phyloP scores from a whole-genome alignment of 2,113 vertebrate genomes.

The Boleophthalmus pectinirostris region DNA sequence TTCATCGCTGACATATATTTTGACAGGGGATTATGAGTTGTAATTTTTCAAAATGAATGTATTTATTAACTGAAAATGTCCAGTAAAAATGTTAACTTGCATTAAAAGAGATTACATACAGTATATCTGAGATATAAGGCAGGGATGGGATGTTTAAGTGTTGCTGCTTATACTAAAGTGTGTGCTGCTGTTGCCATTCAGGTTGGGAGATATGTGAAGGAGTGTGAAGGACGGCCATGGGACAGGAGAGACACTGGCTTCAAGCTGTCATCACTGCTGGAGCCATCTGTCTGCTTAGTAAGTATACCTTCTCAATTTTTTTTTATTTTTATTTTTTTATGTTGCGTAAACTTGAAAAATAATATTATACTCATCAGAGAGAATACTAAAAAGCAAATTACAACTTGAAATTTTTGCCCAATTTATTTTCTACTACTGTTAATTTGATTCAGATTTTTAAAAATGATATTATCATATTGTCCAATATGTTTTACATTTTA shows the following conservation, averaged over 20 bases:
- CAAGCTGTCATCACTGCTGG: constrained; percentile 68
- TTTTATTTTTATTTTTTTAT: background rate
- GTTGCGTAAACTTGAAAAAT: background rate
- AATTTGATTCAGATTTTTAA: background rate
- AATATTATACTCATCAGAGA: no score
- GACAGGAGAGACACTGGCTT: constrained; percentile 75
- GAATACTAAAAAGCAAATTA: no score
- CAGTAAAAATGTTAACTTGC: constrained; percentile 44
- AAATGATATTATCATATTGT: no score
- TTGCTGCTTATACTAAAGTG: constrained; percentile 22
- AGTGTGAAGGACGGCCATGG: constrained; percentile 79
- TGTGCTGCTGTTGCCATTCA: constrained; percentile 51
- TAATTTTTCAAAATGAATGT: constrained; percentile 47
- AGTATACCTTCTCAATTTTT: constrained; percentile 47
- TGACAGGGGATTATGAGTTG: constrained; percentile 36
- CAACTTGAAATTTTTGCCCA: background rate
- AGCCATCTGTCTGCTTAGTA: constrained; percentile 73
- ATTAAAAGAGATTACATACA: constrained; percentile 46
- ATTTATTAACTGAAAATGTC: constrained; percentile 45
- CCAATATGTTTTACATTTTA: no score
- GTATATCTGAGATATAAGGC: constrained; percentile 23
- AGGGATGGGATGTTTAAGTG: constrained; percentile 22
- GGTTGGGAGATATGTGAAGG: constrained; percentile 72
- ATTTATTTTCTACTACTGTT: background rate
- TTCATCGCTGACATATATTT: constrained; percentile 43